phyloP scores from a whole-genome alignment of 2,888 invertebrate species.

The Cephus spinipes region DNA sequence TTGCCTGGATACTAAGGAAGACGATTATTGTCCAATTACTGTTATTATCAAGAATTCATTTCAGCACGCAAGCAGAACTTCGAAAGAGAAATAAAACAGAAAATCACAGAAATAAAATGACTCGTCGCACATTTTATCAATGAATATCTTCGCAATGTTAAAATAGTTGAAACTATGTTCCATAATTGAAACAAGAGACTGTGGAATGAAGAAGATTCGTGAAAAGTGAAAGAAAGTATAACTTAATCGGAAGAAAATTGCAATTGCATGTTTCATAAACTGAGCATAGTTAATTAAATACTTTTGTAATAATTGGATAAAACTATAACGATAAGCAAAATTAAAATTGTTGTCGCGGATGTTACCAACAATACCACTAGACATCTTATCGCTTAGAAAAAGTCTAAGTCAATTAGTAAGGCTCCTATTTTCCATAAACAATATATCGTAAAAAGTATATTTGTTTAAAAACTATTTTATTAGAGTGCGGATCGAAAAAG shows the following conservation, averaged over 20 bases:
- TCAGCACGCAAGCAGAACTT: constrained; percentile 12
- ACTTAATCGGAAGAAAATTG: not conserved
- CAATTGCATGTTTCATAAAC: not conserved
- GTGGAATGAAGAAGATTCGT: not conserved
- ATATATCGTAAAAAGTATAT: constrained; percentile 54
- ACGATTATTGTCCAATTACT: constrained; percentile 39
- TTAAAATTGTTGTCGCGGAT: constrained; percentile 24
- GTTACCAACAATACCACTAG: constrained; percentile 52
- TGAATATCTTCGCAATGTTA: not conserved
- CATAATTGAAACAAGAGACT: not conserved
- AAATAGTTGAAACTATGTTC: not conserved
- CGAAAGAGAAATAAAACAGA: not conserved
- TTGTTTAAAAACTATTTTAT: constrained; percentile 52
- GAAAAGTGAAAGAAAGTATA: not conserved
- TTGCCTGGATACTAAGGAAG: constrained; percentile 65
- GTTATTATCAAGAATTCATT: constrained; percentile 28
- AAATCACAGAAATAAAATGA: constrained; percentile 4
- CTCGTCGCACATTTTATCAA: not conserved
- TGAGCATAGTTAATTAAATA: not conserved
- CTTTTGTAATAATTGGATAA: not conserved
- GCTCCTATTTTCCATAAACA: constrained; percentile 49
- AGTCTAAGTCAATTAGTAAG: constrained; percentile 51
- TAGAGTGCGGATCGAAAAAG: constrained; percentile 60
- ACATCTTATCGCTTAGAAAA: constrained; percentile 46
- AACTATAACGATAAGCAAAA: not conserved